Evolutionary conservation across 2,113 vertebrate species (phyloP).

Genomic region (Mus musculus): GRCm39 chr1:45988501-45989000

Average conservation of each 20-base stretch:
- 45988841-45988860: background rate
- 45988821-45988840: background rate
- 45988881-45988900: conserved; percentile 36
- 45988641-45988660: background rate
- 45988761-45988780: background rate
- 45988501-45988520: background rate
- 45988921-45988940: conserved; percentile 40
- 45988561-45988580: background rate
- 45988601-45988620: too few species aligned
- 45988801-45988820: background rate
- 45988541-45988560: background rate
- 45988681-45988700: background rate
- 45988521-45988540: background rate
- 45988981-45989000: background rate
- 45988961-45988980: background rate
- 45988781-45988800: background rate
- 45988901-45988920: conserved; percentile 34
- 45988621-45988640: background rate
- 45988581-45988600: background rate
- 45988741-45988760: background rate
- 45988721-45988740: background rate
- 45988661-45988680: background rate
- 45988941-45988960: background rate
- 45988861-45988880: background rate
- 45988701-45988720: conserved; percentile 16